phyloP scores from a whole-genome alignment of 1,140 invertebrate species.

The Polypedilum vanderplanki region DNA sequence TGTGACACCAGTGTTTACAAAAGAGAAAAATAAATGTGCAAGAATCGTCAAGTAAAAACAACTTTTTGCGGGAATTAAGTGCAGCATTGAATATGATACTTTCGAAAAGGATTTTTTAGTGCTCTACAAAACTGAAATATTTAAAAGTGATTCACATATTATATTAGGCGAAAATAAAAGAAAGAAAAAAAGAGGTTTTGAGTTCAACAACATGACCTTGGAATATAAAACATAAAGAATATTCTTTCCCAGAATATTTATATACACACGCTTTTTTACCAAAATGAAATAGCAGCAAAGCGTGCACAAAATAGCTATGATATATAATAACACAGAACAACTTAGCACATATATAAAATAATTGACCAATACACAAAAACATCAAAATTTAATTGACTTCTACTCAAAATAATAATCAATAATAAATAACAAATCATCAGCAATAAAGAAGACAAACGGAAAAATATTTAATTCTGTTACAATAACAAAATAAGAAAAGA shows the following conservation, averaged over 20 bases:
- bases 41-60: no score
- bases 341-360: not conserved
- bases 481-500: no score
- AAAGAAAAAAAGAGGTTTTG: not conserved
- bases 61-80: no score
- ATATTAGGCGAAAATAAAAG: slow-evolving; percentile 19
- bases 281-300: not conserved
- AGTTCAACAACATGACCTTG: slow-evolving; percentile 17
- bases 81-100: no score
- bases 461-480: no score
- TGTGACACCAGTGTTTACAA: no score
- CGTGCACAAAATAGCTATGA: slow-evolving; percentile 16
- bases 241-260: slow-evolving; percentile 13
- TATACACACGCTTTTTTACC: not conserved
- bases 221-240: slow-evolving; percentile 15
- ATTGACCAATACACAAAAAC: not conserved
- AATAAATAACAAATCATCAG: not conserved
- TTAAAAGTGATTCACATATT: slow-evolving; percentile 14
- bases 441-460: no score
- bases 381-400: not conserved
- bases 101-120: no score
- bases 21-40: no score
- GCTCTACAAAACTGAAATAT: not conserved
- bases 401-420: not conserved
- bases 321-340: not conserved